Base-by-base conservation (phyloP, 2,888 invertebrate species). In the Embidobia sp. region DNA sequence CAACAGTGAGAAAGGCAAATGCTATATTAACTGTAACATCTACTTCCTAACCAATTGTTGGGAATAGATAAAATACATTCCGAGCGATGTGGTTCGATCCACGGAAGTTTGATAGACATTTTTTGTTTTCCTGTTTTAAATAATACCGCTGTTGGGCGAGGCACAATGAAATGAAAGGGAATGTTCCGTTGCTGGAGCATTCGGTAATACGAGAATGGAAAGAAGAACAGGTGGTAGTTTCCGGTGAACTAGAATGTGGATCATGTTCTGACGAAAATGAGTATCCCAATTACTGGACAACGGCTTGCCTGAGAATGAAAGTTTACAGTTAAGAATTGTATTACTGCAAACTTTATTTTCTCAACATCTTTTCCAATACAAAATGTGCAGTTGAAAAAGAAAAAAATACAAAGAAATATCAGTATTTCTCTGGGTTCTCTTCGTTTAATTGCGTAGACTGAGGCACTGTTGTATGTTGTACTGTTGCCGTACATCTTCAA, bases 181-280 rank as follows among this genome's bases (percentile, higher is more conserved):
- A 53, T 51, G 64, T 66, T 49, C 33, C 44, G 64, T 53, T 33
- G 42, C 29, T 48, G 37, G 18, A 46, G 42, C 55, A 29, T 66
- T 66, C 29, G 46, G 55, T 66, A 66, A 66, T 42, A 37, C 37
- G 55, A 66, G 66, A 66, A 55, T 46, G 53, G 46, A 29, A 55
- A 55, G 53, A 66, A 66, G 53, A 66, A 67, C 66, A 55, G 66
- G 51, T 67, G 66, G 55, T 26, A 67, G 57, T 67, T 67, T 67
- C 67, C 67, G 67, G 57, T 11, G 40, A 35, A 33, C 57, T 67
- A 67, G 57, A 57, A 69, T 59, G 49, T 59, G 57, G 69, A 69
- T 69, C 69, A 46, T 69, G 26, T 59, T 57, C 69, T 16, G 46
- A 59, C 57, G 49, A 57, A 69, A 69, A 59, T 59, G 40, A 49